These are phyloP conservation scores for Aphodius sticticus DNA, from an alignment of 2,888 invertebrate genomes.

Conservation along the genomic window DNA sequence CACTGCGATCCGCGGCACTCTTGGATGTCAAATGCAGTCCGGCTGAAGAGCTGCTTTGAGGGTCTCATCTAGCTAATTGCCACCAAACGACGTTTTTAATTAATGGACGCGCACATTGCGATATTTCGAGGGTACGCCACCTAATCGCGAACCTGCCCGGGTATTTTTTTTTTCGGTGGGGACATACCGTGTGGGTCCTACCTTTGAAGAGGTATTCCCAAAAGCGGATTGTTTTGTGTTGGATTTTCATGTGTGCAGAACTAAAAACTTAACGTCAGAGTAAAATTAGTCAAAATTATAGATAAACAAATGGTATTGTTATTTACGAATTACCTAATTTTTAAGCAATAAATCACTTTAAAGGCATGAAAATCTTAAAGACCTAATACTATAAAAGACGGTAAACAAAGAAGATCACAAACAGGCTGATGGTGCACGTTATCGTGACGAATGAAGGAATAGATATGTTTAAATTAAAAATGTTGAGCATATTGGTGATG, in stretches of 20 bases:
- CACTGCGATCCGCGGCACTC: slow-evolving; percentile 59
- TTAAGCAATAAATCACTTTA: too few relatives aligned
- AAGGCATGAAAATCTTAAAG: too few relatives aligned
- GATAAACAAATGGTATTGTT: too few relatives aligned
- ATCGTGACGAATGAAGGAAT: too few relatives aligned
- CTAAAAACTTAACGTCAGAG: too few relatives aligned
- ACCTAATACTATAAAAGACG: too few relatives aligned
- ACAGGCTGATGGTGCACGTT: too few relatives aligned
- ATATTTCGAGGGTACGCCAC: slow-evolving; percentile 48
- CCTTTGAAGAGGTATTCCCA: background rate
- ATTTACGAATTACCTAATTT: too few relatives aligned
- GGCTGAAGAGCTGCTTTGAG: slow-evolving; percentile 60
- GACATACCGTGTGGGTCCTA: background rate
- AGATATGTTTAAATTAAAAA: too few relatives aligned
- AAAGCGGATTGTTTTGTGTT: background rate
- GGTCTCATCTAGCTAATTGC: slow-evolving; percentile 61
- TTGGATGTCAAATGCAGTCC: slow-evolving; percentile 61
- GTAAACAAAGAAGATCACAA: too few relatives aligned
- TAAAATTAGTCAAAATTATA: too few relatives aligned
- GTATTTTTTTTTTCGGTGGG: background rate
- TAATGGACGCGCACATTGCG: slow-evolving; percentile 56
- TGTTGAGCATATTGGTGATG: too few relatives aligned
- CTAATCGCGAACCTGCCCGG: background rate
- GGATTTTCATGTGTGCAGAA: background rate
- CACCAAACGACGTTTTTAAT: slow-evolving; percentile 61